A percentile compares a stretch with the other conserved stretches of the same genome.
These are phyloP conservation scores for Pangasianodon gigas DNA, from an alignment of 2,113 vertebrate species.

Conservation along the genomic window DNA sequence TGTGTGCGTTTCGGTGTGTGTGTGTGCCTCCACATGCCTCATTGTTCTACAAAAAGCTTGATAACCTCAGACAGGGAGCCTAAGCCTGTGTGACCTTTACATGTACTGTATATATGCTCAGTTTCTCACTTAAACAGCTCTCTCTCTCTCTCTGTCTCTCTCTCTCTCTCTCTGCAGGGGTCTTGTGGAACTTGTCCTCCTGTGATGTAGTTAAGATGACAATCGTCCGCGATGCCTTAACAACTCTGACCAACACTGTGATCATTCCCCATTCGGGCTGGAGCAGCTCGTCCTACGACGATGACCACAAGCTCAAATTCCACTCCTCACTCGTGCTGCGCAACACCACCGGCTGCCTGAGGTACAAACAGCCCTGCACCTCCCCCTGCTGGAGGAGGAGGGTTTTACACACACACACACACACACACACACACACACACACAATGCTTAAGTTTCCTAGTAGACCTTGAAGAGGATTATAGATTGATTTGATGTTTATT, in stretches of 20 bases:
- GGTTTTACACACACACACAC: neutral
- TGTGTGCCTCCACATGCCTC: neutral
- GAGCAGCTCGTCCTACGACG: constrained; percentile 92
- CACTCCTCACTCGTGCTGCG: constrained; percentile 93
- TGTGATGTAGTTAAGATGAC: constrained; percentile 97
- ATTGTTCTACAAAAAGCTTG: constrained; percentile 49
- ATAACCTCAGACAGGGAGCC: constrained; percentile 28
- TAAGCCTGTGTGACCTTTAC: constrained; percentile 60
- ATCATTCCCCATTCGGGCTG: constrained; percentile 97
- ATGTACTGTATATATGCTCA: neutral
- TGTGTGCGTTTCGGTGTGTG: neutral
- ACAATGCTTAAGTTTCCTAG: neutral
- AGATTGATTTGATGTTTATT: neutral
- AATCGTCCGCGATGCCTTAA: constrained; percentile 94
- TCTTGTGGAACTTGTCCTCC: constrained; percentile 97
- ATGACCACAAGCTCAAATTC: constrained; percentile 97
- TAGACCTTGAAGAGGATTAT: neutral
- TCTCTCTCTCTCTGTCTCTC: neutral
- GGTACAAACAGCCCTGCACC: constrained; percentile 73
- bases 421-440: neutral
- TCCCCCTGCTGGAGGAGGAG: constrained; percentile 59
- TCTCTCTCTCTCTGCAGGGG: constrained; percentile 72
- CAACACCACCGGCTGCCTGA: constrained; percentile 93
- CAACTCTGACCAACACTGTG: constrained; percentile 92
- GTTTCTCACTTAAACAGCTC: neutral